Evolutionary conservation across 2,888 invertebrate species (phyloP), one percentile per base, ranked within the genome.

Genomic region (Papilio elwesi): DNA sequence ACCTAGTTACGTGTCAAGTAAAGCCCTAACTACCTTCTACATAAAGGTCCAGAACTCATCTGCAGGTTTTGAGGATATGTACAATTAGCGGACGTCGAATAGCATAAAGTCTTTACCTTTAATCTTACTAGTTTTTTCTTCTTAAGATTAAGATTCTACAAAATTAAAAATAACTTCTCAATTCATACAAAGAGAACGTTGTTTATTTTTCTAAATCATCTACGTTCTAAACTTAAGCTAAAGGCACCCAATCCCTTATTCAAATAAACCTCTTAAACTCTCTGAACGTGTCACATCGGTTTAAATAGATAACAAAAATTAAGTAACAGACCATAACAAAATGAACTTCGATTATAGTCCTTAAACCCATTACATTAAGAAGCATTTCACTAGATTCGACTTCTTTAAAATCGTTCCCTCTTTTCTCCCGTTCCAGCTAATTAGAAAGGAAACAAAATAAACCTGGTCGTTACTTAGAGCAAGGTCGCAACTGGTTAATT

Each of bases 391-490:
- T 52, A 68, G 63, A 38, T 55, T 57, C 16, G 59, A 77, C 75
- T 79, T 78, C 53, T 72, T 74, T 71, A 70, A 79, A 75, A 76
- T 51, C 75, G 71, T 71, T 76, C 74, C 74, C 74, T 74, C 72
- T 75, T 65, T 75, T 79, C 78, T 78, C 77, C 78, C 81, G 80
- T 81, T 80, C 80, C 78, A 80, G 80, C 80, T 88, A 87, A 87
- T 88, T 88, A 85, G 85, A 86, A 82, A 80, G 80, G 83, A 87
- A 87, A 86, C 86, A 87, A 87, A 87, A 86, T 82, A 80, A 84
- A 84, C 80, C 80, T 78, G 78, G 80, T 81, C 84, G 85, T 87
- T 86, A 87, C 81, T 86, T 82, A 84, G 81, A 79, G 80, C 85
- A 85, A 87, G 84, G 86, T 85, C 83, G 82, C 80, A 77, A 77